phyloP scores from a whole-genome alignment of 2,888 invertebrate genomes.

The Venusia cambrica region DNA sequence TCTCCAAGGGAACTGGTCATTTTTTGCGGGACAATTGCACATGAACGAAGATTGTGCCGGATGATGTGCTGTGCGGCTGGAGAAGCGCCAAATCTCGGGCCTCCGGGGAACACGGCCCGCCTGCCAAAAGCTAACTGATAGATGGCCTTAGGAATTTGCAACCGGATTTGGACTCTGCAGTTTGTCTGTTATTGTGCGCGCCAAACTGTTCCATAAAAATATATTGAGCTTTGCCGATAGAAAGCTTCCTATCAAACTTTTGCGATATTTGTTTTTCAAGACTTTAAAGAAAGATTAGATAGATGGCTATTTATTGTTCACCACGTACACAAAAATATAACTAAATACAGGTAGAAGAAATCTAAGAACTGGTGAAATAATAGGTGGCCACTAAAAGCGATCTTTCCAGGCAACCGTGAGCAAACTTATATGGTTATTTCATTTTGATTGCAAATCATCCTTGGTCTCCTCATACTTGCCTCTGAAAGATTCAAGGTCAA shows the following conservation, averaged over 20 bases:
- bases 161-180: constrained; percentile 33
- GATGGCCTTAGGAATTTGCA: constrained; percentile 50
- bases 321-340: no score
- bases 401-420: no score
- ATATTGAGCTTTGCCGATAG: constrained; percentile 1
- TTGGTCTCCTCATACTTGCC: no score
- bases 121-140: constrained; percentile 54
- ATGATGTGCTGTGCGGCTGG: constrained; percentile 46
- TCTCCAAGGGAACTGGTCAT: constrained; percentile 36
- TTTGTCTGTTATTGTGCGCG: constrained; percentile 23
- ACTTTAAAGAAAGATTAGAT: no score
- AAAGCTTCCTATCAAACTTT: constrained; percentile 7
- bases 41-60: constrained; percentile 46
- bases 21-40: constrained; percentile 44
- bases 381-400: no score
- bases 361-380: no score
- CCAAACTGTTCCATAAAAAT: constrained; percentile 16
- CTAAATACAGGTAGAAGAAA: no score
- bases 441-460: no score
- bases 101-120: constrained; percentile 40
- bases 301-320: no score
- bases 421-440: no score
- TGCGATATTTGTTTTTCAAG: no score
- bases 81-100: constrained; percentile 46
- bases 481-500: no score